Percentiles rank a stretch among this genome's conserved stretches.
These are phyloP conservation scores for Bubalus kerabau DNA, from an alignment of 2,113 vertebrate species.

Conservation along the genomic window DNA sequence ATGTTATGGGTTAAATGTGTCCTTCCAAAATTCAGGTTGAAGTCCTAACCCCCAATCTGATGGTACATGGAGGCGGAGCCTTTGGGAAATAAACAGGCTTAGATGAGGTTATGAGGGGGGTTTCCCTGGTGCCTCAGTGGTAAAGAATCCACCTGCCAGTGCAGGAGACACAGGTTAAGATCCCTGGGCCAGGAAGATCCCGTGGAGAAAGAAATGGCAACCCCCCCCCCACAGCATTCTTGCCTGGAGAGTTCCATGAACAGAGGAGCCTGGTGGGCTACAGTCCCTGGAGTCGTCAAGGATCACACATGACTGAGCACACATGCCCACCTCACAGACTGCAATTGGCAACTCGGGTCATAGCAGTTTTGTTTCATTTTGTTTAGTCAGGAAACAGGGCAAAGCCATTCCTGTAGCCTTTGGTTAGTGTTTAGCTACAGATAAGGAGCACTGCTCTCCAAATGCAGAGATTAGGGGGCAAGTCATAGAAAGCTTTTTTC, in stretches of 20 bases:
- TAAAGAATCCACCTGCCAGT: background rate
- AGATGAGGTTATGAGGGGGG: background rate
- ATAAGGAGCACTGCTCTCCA: background rate
- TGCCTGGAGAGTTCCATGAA: background rate
- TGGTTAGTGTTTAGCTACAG: background rate
- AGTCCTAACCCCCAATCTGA: background rate
- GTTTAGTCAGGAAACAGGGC: background rate
- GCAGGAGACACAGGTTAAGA: background rate
- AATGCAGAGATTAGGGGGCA: background rate
- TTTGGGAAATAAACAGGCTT: background rate
- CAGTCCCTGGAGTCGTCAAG: background rate
- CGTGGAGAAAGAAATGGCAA: background rate
- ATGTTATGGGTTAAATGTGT: background rate
- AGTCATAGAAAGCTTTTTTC: background rate
- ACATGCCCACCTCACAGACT: background rate
- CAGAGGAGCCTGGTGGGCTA: background rate
- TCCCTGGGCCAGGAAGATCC: background rate
- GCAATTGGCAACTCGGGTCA: background rate
- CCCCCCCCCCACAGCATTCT: background rate
- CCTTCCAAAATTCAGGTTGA: background rate
- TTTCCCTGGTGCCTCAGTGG: background rate
- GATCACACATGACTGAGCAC: accelerated
- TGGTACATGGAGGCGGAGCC: background rate
- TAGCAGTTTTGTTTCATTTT: background rate
- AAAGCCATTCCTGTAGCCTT: background rate